phyloP scores from a whole-genome alignment of 2,113 vertebrate species.

The Nipponia nippon region DNA sequence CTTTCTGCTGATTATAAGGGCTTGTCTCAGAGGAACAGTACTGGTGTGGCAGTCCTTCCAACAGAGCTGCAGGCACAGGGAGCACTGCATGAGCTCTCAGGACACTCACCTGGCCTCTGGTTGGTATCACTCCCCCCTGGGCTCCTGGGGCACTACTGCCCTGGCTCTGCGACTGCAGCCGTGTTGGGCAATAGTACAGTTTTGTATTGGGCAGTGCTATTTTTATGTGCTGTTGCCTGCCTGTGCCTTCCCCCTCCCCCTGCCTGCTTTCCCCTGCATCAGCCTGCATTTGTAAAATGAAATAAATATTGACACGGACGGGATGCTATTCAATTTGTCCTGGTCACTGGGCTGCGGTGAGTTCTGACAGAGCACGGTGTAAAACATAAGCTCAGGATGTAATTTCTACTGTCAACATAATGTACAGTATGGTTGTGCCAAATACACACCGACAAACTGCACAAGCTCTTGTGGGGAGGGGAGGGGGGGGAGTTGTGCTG shows the following conservation, averaged over 20 bases:
- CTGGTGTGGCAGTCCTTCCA: neutral
- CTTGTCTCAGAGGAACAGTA: neutral
- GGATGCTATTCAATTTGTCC: conserved; percentile 85
- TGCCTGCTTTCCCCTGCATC: conserved; percentile 41
- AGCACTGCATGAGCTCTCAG: neutral
- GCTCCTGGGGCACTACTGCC: neutral
- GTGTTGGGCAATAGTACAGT: rapidly evolving
- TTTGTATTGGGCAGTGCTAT: neutral
- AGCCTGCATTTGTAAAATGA: conserved; percentile 70
- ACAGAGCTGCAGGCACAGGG: rapidly evolving
- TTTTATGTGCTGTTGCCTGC: neutral
- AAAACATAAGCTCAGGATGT: conserved; percentile 79
- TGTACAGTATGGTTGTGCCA: conserved; percentile 73
- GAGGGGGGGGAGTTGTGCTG: neutral
- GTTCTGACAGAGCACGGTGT: conserved; percentile 80
- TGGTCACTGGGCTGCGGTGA: conserved; percentile 82
- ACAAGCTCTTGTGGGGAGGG: neutral
- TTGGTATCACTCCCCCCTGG: neutral
- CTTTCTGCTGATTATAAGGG: neutral
- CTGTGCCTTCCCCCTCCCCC: neutral
- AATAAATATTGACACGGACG: conserved; percentile 83
- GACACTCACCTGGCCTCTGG: neutral
- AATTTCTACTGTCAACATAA: conserved; percentile 86
- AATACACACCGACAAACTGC: conserved; percentile 29
- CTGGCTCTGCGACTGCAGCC: neutral